Base-by-base conservation (phyloP, 2,888 invertebrate species). In the Lithophane socia region DNA sequence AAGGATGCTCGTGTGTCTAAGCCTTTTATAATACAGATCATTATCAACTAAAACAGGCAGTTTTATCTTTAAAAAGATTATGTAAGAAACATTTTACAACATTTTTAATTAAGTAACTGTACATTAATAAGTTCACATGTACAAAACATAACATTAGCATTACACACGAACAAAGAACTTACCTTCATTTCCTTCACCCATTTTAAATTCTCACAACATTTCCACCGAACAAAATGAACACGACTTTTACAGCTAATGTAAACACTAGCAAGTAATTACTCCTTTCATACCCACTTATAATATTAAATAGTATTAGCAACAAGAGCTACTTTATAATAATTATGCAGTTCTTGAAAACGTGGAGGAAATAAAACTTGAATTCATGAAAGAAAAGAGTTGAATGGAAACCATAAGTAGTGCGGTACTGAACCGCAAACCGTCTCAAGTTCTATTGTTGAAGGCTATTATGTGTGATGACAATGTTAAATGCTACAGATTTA, bases 371-470 rank as follows among this genome's bases (percentile, higher is more conserved):
- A 80, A 73, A 73, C 60, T 66, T 61, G 60, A 73, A 68, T 71
- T 77, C 84, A 70, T 80, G n/a, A 73, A 73, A 73, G 80, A 69
- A 80, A 84, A 56, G 69, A 73, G 70, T 79, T 84, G 61, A 73
- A 73, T 69, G 21, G 68, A 61, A 21, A 42, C 42, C 37, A 52
- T 80, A 69, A 84, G 81, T 69, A 65, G 60, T 64, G 79, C 63
- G 8, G 58, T 69, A 29, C 54, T 61, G 56, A 54, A 80, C 64
- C n/a, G 68, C 54, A 60, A 72, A 44, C 60, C 56, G 29, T 70
- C 80, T 84, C 64, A 61, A 64, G 80, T 66, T 61, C 61, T 52
- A 84, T 82, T 82, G 84, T 82, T 73, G 18, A 66, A 65, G 7
- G 60, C 16, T 5, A 61, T 80, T 67, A 58, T 79, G 64, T 72